These are phyloP conservation scores for Pantelozetes paolii DNA, from an alignment of 2,888 invertebrate genomes.

Conservation along the genomic window DNA sequence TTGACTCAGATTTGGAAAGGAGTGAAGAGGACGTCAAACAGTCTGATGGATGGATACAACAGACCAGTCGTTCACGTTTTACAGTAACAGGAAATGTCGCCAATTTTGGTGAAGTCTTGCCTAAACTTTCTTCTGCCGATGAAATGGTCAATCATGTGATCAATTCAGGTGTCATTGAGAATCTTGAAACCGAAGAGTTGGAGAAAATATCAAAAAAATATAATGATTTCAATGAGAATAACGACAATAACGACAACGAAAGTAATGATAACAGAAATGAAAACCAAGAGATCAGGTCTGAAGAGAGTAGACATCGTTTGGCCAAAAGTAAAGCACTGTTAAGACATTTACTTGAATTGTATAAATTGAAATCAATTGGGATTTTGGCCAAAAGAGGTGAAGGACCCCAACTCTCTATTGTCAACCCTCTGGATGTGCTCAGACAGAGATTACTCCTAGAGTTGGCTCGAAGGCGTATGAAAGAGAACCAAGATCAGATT, in stretches of 20 bases:
- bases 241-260: neutral
- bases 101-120: neutral
- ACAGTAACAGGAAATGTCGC: neutral
- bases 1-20: neutral
- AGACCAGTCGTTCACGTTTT: neutral
- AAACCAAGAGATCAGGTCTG: neutral
- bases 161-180: slow-evolving; percentile 13
- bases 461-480: slow-evolving; percentile 74
- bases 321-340: slow-evolving; percentile 1
- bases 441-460: slow-evolving; percentile 74
- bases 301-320: neutral
- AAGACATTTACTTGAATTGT: neutral
- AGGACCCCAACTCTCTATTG: slow-evolving; percentile 68
- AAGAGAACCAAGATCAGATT: slow-evolving; percentile 66
- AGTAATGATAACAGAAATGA: neutral
- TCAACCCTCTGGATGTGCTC: slow-evolving; percentile 79
- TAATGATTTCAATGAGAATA: neutral
- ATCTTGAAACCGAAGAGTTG: slow-evolving; percentile 3
- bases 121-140: neutral
- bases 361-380: neutral
- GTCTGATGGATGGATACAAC: neutral
- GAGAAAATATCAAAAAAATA: slow-evolving; percentile 10
- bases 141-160: slow-evolving; percentile 23
- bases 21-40: neutral
- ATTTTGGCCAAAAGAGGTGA: slow-evolving; percentile 40